phyloP scores from a whole-genome alignment of 2,113 vertebrate genomes.

The Anolis carolinensis region DNA sequence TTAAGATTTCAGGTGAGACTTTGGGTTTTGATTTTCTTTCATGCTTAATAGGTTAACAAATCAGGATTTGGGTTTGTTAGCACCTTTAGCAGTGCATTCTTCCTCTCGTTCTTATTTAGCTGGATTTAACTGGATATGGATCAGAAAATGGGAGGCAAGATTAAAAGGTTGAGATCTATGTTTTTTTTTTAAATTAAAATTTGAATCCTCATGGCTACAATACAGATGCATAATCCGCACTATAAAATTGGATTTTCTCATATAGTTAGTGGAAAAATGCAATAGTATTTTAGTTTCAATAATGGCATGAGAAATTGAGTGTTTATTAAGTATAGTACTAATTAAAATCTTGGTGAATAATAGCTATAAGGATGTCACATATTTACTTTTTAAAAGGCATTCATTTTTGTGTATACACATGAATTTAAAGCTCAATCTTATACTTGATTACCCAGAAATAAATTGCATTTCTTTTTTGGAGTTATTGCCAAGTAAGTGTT shows the following conservation, averaged over 20 bases:
- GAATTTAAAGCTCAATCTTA: background rate
- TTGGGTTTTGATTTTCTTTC: conserved; percentile 6
- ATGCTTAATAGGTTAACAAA: conserved; percentile 40
- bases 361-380: background rate
- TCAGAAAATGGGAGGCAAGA: background rate
- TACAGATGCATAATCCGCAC: background rate
- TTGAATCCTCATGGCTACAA: background rate
- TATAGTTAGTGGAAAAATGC: background rate
- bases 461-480: background rate
- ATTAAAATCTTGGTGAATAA: background rate
- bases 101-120: conserved; percentile 21
- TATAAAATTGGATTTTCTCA: conserved; percentile 19
- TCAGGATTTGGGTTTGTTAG: background rate
- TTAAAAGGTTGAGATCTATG: background rate
- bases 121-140: background rate
- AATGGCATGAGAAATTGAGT: background rate
- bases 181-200: conserved; percentile 17
- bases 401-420: background rate
- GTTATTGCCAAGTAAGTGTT: background rate
- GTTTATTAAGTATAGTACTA: conserved; percentile 13
- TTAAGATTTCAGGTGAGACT: conserved; percentile 13
- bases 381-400: conserved; percentile 9
- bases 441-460: background rate
- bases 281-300: background rate
- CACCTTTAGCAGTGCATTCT: background rate